Evolutionary conservation across 2,113 vertebrate species (phyloP).

Genomic region (Podarcis cretensis): DNA sequence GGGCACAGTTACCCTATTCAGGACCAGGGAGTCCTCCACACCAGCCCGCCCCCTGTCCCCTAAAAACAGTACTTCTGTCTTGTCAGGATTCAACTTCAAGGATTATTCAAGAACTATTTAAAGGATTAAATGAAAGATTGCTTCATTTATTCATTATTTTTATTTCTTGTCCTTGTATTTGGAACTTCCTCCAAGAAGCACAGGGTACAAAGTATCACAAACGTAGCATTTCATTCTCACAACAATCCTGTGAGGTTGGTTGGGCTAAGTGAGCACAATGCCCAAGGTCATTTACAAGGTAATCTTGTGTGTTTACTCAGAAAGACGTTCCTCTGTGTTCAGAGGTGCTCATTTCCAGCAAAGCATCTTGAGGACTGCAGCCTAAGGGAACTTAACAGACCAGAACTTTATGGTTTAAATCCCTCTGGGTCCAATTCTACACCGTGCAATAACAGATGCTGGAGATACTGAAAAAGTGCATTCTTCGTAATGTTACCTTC

Average conservation of each 20-base stretch:
- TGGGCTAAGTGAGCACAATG: neutral
- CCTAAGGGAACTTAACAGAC: neutral
- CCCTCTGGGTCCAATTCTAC: too few relatives aligned
- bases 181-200: neutral
- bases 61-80: too few relatives aligned
- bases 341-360: neutral
- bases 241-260: neutral
- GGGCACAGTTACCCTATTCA: too few relatives aligned
- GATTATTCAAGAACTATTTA: neutral
- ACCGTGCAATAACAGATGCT: too few relatives aligned
- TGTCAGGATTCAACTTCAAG: too few relatives aligned
- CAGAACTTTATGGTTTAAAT: neutral
- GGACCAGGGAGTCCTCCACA: too few relatives aligned
- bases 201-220: neutral
- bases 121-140: neutral
- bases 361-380: neutral
- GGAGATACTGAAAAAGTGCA: too few relatives aligned
- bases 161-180: neutral
- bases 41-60: too few relatives aligned
- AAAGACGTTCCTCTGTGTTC: neutral
- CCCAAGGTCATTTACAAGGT: neutral
- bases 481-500: too few relatives aligned
- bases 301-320: neutral
- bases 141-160: neutral
- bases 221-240: neutral